Conservation (phyloP, 2,113 vertebrate species). For the Corythornis vintsioides region DNA sequence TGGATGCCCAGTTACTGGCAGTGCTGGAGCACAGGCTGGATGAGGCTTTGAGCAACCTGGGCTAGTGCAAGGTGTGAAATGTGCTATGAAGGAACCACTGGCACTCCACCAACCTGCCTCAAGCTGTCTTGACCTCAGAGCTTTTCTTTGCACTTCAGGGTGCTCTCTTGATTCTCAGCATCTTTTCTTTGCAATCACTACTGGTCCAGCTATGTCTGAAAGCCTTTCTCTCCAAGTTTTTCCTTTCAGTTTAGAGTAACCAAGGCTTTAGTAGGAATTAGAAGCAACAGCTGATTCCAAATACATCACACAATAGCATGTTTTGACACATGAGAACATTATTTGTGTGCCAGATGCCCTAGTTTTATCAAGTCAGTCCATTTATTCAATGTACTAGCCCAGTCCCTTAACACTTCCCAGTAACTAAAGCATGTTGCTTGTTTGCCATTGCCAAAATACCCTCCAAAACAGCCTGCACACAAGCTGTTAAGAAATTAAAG, state of each 20-base stretch:
- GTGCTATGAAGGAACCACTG: not conserved
- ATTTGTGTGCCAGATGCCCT: conserved; percentile 35
- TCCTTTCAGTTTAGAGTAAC: not conserved
- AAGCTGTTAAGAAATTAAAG: conserved; percentile 55
- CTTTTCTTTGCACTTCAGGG: not conserved
- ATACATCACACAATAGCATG: conserved; percentile 3
- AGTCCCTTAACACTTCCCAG: conserved; percentile 40
- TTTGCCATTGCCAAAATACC: conserved; percentile 60
- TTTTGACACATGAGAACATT: conserved; percentile 45
- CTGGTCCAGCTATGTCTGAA: not conserved
- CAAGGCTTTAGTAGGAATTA: conserved; percentile 7
- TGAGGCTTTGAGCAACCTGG: not conserved
- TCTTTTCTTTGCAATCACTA: not conserved
- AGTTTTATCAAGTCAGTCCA: conserved; percentile 16
- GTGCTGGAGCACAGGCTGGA: not conserved
- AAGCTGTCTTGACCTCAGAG: not conserved
- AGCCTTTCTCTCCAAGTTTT: not conserved
- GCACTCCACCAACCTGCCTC: not conserved
- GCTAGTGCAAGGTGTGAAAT: not conserved
- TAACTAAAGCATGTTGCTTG: conserved; percentile 11
- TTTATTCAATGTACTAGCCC: conserved; percentile 17
- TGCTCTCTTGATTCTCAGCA: not conserved
- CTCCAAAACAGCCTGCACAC: conserved; percentile 40
- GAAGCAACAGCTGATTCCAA: conserved; percentile 31
- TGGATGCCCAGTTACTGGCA: not conserved